Evolutionary conservation across 2,797 vertebrate genomes (phyloP), one percentile per base, ranked within the genome.

Genomic region (Lemur catta): DNA sequence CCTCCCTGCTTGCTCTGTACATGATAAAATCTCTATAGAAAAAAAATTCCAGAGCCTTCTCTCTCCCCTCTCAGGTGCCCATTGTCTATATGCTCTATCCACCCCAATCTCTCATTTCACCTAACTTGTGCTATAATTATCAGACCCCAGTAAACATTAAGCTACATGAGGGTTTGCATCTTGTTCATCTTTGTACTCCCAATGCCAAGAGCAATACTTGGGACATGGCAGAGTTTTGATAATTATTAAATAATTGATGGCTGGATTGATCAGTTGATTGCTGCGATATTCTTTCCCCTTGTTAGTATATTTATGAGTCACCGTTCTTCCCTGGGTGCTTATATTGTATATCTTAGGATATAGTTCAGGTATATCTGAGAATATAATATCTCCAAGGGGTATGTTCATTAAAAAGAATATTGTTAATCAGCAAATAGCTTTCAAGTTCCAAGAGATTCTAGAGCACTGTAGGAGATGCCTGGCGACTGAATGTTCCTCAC

Each of bases 231-330:
- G 24, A 67, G 38, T 76, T 82, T 95, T 79, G 74, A 28, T 72
- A 13, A 81, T 28, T 80, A 65, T 46, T 84, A 82, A 96, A 84
- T 69, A 81, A 85, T 35, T 38, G 65, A 57, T 48, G n/a, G 41
- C 2, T 18, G 12, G 52, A 74, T 50, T 11, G 41, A 92, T 59
- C 26, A 38, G 50, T 4, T 71, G 43, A 57, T 55, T 69, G 61
- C 71, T 46, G 22, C 7, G 65, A 24, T 15, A 28, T 15, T 87
- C 43, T 72, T 46, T 91, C 12, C 15, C 26, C 5, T 30, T 33
- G 52, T 18, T 26, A 74, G 41, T 30, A 35, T 59, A 80, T 74
- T 80, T 41, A 75, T 13, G 35, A 72, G 69, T 63, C 61, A 79
- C 9, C 43, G 14, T 0, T 41, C 26, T 82, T 86, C 78, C 72